phyloP scores from a whole-genome alignment of 2,113 vertebrate genomes.

The Labeo catla region DNA sequence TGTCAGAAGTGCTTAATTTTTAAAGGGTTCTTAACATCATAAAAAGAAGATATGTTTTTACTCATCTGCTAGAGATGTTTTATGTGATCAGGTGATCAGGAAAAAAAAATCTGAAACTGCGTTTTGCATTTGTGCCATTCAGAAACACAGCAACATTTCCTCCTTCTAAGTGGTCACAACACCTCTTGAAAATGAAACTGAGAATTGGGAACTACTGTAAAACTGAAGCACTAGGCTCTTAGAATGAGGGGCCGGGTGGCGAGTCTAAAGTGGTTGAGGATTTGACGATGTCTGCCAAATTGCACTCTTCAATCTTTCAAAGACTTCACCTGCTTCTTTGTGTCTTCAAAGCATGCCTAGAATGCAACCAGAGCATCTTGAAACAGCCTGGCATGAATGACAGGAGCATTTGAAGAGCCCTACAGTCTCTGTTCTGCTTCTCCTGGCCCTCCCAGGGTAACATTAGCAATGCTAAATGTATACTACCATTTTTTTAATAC shows the following conservation, averaged over 20 bases:
- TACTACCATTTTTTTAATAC: not conserved
- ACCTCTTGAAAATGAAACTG: not conserved
- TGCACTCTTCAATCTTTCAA: constrained; percentile 38
- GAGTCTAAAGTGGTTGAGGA: constrained; percentile 22
- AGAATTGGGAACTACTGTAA: constrained; percentile 19
- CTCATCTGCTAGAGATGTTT: not conserved
- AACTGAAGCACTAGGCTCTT: constrained; percentile 3
- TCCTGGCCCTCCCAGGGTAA: not conserved
- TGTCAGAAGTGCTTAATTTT: not conserved
- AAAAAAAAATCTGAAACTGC: not conserved
- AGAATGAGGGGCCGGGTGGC: not conserved
- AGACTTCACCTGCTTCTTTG: constrained; percentile 31
- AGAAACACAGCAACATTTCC: not conserved
- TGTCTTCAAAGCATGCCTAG: constrained; percentile 31
- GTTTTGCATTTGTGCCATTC: not conserved
- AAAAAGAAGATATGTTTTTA: not conserved
- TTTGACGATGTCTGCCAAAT: constrained; percentile 12
- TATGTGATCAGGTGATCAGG: not conserved
- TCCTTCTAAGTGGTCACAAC: not conserved
- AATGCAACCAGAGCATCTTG: not conserved
- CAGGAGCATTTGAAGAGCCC: not conserved
- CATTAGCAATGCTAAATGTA: not conserved
- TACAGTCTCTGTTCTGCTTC: not conserved
- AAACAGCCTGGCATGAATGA: not conserved
- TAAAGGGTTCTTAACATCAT: not conserved